These are phyloP conservation scores for Galagoides demidoff DNA, from an alignment of 2,797 vertebrate species.

Conservation along the genomic window DNA sequence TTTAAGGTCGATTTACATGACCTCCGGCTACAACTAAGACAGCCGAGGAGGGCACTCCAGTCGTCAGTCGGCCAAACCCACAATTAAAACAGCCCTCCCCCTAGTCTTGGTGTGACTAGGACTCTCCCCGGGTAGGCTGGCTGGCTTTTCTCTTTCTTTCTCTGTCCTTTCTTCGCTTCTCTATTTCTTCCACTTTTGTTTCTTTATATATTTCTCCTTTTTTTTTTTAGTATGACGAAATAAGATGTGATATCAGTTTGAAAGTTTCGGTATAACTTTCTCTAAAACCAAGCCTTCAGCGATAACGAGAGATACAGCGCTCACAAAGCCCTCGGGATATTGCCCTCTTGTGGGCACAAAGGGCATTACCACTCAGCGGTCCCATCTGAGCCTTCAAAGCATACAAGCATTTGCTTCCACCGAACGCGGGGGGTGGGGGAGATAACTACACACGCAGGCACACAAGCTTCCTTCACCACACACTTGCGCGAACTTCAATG, in stretches of 20 bases:
- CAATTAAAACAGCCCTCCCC: constrained; percentile 87
- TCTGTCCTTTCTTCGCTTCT: constrained; percentile 55
- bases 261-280: constrained; percentile 90
- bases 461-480: constrained; percentile 67
- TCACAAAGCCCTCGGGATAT: constrained; percentile 86
- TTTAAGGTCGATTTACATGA: constrained; percentile 96
- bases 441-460: constrained; percentile 51
- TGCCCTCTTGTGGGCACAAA: constrained; percentile 92
- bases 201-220: constrained; percentile 38
- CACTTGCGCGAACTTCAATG: constrained; percentile 83
- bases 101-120: constrained; percentile 81
- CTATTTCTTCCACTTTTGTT: background rate
- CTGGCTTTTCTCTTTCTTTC: background rate
- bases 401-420: background rate
- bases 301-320: constrained; percentile 73
- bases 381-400: constrained; percentile 56
- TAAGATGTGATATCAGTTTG: constrained; percentile 86
- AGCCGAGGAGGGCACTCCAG: constrained; percentile 91
- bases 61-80: constrained; percentile 86
- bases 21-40: constrained; percentile 93
- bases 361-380: constrained; percentile 85
- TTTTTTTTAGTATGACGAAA: constrained; percentile 80
- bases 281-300: constrained; percentile 76
- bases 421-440: background rate
- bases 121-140: constrained; percentile 76